These are phyloP conservation scores for Anguilla rostrata DNA, from an alignment of 2,113 vertebrate genomes.

Conservation along the genomic window DNA sequence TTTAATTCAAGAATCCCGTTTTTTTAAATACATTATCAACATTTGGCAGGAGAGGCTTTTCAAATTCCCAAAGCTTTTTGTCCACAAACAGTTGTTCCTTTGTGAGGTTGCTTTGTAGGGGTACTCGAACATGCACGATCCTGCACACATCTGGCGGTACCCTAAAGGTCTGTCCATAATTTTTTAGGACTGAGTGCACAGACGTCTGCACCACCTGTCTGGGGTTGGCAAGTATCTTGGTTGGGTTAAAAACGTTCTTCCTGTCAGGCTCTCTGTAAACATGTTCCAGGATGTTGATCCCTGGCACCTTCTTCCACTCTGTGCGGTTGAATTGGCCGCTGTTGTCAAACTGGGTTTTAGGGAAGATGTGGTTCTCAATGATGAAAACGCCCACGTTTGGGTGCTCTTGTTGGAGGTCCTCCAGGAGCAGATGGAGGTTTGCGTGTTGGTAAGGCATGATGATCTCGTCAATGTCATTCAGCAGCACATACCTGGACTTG, in stretches of 20 bases:
- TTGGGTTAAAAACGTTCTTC: constrained; percentile 36
- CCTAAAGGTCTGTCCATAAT: not conserved
- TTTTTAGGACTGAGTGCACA: constrained; percentile 49
- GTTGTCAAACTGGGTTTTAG: constrained; percentile 52
- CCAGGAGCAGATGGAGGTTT: constrained; percentile 61
- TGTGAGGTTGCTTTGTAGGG: not conserved
- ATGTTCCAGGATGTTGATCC: constrained; percentile 72
- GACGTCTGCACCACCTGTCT: constrained; percentile 57
- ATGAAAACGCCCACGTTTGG: constrained; percentile 55
- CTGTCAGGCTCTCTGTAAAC: constrained; percentile 57
- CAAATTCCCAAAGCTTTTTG: constrained; percentile 57
- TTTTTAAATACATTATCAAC: constrained; percentile 44
- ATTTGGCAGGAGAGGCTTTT: constrained; percentile 40
- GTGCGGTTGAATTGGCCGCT: constrained; percentile 48
- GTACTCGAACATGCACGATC: constrained; percentile 43
- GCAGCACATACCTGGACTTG: constrained; percentile 59
- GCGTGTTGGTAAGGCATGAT: constrained; percentile 65
- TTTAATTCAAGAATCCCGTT: constrained; percentile 27
- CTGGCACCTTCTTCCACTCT: constrained; percentile 65
- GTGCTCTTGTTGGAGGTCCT: constrained; percentile 53
- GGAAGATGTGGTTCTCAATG: constrained; percentile 73
- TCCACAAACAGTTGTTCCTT: constrained; percentile 47
- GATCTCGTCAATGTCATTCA: constrained; percentile 77
- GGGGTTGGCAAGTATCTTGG: constrained; percentile 63
- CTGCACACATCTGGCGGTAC: constrained; percentile 46